A percentile compares a stretch with the other conserved stretches of the same genome.
These are phyloP conservation scores for Drosophila mayri DNA, from an alignment of 1,140 invertebrate species.

Conservation along the genomic window DNA sequence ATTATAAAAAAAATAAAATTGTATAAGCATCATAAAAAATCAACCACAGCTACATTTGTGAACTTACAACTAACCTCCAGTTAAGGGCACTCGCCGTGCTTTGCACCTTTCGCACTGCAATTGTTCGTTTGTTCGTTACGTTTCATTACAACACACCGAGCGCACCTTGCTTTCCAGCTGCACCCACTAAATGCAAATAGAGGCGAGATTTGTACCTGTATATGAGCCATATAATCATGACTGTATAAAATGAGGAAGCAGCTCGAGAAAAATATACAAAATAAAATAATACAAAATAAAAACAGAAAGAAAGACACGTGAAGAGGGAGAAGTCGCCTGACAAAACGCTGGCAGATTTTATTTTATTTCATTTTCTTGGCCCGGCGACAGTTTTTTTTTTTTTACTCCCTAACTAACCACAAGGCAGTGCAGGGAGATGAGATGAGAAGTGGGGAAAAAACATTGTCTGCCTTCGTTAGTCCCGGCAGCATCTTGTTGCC, in stretches of 20 bases:
- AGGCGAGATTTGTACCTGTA: constrained; percentile 24
- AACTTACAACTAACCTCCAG: constrained; percentile 30
- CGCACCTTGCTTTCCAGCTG: constrained; percentile 55
- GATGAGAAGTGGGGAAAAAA: constrained; percentile 49
- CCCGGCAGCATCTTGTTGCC: constrained; percentile 35
- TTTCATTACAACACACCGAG: constrained; percentile 45
- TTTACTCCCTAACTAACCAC: constrained; percentile 59
- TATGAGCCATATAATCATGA: constrained; percentile 57
- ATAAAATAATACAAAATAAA: not conserved
- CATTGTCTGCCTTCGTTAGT: constrained; percentile 71
- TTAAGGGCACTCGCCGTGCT: constrained; percentile 28
- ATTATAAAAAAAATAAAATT: not conserved
- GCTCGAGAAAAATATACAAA: not conserved
- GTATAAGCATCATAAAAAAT: not conserved
- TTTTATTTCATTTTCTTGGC: constrained; percentile 62
- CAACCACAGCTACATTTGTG: constrained; percentile 14
- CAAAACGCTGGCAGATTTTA: constrained; percentile 72
- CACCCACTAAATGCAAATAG: constrained; percentile 64
- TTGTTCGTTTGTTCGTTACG: constrained; percentile 44
- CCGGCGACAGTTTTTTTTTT: constrained; percentile 65
- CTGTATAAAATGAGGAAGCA: constrained; percentile 61
- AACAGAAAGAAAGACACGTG: constrained; percentile 8
- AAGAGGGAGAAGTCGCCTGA: constrained; percentile 66
- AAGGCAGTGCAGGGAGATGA: not conserved
- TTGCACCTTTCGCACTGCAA: constrained; percentile 44